Base-by-base conservation (phyloP, 2,888 invertebrate genomes). In the Ormyrus thymus region DNA sequence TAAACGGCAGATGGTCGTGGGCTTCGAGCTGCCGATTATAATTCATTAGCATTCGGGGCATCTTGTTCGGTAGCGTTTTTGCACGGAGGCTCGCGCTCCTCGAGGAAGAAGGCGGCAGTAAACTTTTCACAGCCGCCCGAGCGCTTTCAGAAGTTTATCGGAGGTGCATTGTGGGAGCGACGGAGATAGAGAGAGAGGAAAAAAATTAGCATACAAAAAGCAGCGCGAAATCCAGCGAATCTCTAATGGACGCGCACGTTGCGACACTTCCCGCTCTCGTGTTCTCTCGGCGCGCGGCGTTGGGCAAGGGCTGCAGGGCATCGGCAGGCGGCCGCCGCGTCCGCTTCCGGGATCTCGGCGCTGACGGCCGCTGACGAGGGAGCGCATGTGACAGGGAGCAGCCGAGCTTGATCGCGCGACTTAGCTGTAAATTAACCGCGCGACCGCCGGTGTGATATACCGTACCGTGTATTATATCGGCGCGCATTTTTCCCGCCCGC, bases 381-480 rank as follows among this genome's bases (percentile, higher is more conserved):
- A 55, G 43, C 29, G 69, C 43, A 56, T 46, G 13, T 45, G 69
- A 70, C 11, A 48, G 61, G 78, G 75, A 73, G 77, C 74, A 29
- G 45, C 74, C 68, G 72, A 69, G 65, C 75, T 62, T 70, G 56
- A 66, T 11, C 11, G 73, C 50, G 50, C 66, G 73, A 70, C 48
- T 75, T 83, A 83, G 82, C 82, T 82, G 83, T 83, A 84, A 84
- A 83, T 82, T 82, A 83, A 84, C 83, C 83, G 74, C 83, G 80
- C 64, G 78, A 50, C 64, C 70, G 76, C 79, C 72, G 68, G 50
- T 13, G 11, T 0, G 15, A 29, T 51, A 45, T 46, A 51, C 66
- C 1, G 70, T 68, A 70, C 51, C 62, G 72, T 62, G 43, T 62
- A 55, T 64, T 46, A 45, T 10, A 1, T 46, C 53, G 29, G 66